Conservation (phyloP, 2,888 invertebrate genomes). For the Tuta absoluta region DNA sequence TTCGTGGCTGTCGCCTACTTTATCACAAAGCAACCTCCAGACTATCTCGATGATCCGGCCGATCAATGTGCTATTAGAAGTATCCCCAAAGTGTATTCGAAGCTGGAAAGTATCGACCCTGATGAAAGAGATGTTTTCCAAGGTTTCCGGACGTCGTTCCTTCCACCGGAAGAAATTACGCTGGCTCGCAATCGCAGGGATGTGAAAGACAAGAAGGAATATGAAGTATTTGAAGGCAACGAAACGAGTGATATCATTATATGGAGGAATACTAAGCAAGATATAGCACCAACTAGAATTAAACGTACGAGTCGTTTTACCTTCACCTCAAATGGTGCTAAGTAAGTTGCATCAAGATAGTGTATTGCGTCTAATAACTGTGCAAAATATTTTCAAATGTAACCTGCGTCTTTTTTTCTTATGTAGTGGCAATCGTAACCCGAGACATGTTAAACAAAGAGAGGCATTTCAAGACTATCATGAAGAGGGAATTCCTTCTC, state of each 20-base stretch:
- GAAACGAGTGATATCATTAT: conserved; percentile 58
- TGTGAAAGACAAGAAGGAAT: conserved; percentile 37
- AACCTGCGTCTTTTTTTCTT: background rate
- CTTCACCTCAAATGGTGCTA: conserved; percentile 54
- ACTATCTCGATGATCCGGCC: conserved; percentile 60
- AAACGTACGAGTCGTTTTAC: conserved; percentile 64
- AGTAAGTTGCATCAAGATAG: conserved; percentile 50
- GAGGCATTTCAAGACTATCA: background rate
- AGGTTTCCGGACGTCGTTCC: conserved; percentile 83
- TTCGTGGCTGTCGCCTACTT: conserved; percentile 54
- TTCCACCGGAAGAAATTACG: conserved; percentile 78
- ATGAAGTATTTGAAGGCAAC: conserved; percentile 52
- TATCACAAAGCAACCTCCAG: conserved; percentile 49
- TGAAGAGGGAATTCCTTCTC: conserved; percentile 32
- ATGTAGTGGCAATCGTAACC: conserved; percentile 40
- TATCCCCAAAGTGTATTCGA: conserved; percentile 64
- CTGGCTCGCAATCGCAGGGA: conserved; percentile 57
- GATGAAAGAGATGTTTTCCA: conserved; percentile 82
- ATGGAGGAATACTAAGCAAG: conserved; percentile 50
- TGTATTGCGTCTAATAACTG: background rate
- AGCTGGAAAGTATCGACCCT: conserved; percentile 66
- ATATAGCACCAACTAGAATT: conserved; percentile 51
- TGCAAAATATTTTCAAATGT: background rate
- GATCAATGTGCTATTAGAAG: conserved; percentile 63
- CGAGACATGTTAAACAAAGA: background rate